Conservation (phyloP, 2,113 vertebrate genomes). For the Pitta sordida region DNA sequence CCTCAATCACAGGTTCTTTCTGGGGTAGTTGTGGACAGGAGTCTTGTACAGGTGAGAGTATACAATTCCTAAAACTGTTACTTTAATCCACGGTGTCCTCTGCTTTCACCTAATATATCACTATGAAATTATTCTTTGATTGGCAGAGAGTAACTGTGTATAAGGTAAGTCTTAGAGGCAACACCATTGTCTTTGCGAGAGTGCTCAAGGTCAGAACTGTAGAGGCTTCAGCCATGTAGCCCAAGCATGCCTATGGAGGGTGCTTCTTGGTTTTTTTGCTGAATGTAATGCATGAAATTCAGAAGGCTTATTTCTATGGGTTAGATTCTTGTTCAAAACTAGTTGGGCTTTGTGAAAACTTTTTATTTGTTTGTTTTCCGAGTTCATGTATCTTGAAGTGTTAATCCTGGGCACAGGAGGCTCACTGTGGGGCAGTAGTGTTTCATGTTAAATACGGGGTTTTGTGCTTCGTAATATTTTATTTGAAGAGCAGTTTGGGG, state of each 20-base stretch:
- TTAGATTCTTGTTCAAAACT: conserved; percentile 26
- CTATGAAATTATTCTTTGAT: conserved; percentile 78
- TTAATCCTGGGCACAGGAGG: neutral
- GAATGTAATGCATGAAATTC: conserved; percentile 68
- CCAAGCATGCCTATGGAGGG: conserved; percentile 40
- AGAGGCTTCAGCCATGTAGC: conserved; percentile 35
- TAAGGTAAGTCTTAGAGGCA: conserved; percentile 83
- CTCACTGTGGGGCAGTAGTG: neutral
- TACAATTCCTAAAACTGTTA: neutral
- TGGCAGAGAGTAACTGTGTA: conserved; percentile 80
- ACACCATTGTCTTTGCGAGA: conserved; percentile 53
- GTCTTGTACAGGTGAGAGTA: conserved; percentile 88
- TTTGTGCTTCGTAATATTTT: neutral
- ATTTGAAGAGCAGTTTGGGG: conserved; percentile 6
- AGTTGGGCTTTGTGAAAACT: conserved; percentile 35
- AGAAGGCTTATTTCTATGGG: neutral
- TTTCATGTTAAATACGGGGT: neutral
- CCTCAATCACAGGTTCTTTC: conserved; percentile 94
- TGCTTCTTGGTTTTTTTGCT: conserved; percentile 33
- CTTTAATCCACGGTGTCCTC: neutral
- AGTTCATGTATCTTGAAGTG: neutral
- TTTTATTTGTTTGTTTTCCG: conserved; percentile 25
- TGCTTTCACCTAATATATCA: conserved; percentile 53
- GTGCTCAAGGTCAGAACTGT: conserved; percentile 44
- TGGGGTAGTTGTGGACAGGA: conserved; percentile 84